Evolutionary conservation across 2,888 invertebrate species (phyloP), one percentile per base, ranked within the genome.

Genomic region (Falcaria lacertinaria): DNA sequence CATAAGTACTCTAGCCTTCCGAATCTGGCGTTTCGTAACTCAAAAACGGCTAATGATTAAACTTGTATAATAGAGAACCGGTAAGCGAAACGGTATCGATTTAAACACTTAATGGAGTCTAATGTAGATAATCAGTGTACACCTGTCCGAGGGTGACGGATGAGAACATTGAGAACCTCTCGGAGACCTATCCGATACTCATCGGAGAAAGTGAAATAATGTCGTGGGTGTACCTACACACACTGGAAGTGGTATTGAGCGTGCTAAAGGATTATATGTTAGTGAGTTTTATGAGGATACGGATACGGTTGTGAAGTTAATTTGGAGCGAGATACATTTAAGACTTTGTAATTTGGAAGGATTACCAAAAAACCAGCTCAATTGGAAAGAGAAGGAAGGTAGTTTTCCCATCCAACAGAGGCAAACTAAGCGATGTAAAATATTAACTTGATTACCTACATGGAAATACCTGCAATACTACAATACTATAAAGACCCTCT

Each of bases 101-200:
- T 84, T 83, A 83, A 85, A 76, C 67, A 70, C 73, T 71, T 86
- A 84, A 83, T 83, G 81, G 81, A 71, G 66, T 70, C 73, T 78
- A 78, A 78, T 69, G 60, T 56, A 73, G 77, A 80, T 81, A 76
- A 79, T 77, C 76, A 67, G 69, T 66, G 69, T 69, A 67, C 78
- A 85, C 82, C 84, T 87, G 87, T 87, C 84, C 54, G 54, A 46
- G 54, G 54, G 69, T 82, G 85, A 87, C 80, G 81, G 78, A 86
- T 85, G 83, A 70, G 76, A 69, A 71, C n/a, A n/a, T n/a, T n/a
- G n/a, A n/a, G n/a, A n/a, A n/a, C n/a, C 67, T 67, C 63, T 63
- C 56, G 67, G 67, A 68, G 66, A 74, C 61, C 65, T 76, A 73
- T 77, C 75, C 62, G 64, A 64, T 63, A 62, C 65, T 68, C 80